Evolutionary conservation across 2,113 vertebrate genomes (phyloP).

Genomic region (Aphelocoma coerulescens): DNA sequence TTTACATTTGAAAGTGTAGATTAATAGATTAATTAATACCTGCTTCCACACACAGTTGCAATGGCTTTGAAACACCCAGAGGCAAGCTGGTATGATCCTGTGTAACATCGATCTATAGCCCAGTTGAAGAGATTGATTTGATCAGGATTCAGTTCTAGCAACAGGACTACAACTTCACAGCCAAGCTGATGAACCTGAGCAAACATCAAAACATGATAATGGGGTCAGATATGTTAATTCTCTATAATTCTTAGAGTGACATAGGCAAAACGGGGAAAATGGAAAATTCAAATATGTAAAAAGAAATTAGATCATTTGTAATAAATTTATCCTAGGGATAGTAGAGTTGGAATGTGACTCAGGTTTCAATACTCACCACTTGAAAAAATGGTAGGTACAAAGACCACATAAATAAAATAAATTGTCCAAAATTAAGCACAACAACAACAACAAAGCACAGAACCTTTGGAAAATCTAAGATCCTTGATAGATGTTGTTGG

Average conservation of each 20-base stretch:
- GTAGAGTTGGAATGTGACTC: neutral
- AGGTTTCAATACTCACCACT: neutral
- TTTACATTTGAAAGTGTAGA: neutral
- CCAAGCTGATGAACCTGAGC: constrained; percentile 93
- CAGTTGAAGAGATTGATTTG: constrained; percentile 97
- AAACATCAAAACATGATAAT: neutral
- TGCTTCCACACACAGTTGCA: constrained; percentile 96
- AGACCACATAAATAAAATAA: neutral
- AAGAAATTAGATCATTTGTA: neutral
- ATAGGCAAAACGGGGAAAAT: neutral
- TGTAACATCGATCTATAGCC: constrained; percentile 98
- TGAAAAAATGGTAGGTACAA: neutral
- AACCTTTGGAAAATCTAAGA: neutral
- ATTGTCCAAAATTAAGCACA: neutral
- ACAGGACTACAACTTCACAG: constrained; percentile 93
- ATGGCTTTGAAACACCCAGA: constrained; percentile 99
- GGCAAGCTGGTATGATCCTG: constrained; percentile 93
- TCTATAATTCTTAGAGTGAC: neutral
- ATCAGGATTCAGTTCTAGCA: constrained; percentile 95
- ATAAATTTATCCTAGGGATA: neutral
- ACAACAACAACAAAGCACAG: neutral
- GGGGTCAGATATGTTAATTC: neutral
- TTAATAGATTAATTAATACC: constrained; percentile 67
- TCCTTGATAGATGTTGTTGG: neutral
- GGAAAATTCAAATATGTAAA: neutral